Conservation (phyloP, 2,113 vertebrate genomes). For the Capreolus pygargus region DNA sequence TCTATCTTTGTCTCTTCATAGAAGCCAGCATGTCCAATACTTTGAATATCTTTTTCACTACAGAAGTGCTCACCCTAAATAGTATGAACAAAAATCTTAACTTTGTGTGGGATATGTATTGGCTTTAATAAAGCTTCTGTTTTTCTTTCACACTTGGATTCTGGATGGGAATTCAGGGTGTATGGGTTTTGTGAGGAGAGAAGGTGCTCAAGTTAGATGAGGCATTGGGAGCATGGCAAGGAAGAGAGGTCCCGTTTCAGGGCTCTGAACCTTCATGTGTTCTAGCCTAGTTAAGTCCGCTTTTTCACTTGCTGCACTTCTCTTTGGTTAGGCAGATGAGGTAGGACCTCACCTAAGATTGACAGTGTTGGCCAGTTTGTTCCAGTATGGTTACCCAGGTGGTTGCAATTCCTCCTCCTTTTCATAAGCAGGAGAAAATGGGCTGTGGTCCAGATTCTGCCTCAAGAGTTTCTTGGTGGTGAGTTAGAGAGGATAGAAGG, state of each 20-base stretch:
- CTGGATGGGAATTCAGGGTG: background rate
- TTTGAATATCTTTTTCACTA: background rate
- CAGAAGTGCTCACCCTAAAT: background rate
- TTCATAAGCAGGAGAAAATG: background rate
- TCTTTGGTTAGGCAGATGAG: background rate
- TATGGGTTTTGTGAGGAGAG: background rate
- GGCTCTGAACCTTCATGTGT: background rate
- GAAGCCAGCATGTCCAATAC: background rate
- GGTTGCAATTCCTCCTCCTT: background rate
- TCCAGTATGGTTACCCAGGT: background rate
- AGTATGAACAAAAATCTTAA: background rate
- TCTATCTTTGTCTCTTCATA: background rate
- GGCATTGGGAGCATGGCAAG: background rate
- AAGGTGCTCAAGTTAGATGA: background rate
- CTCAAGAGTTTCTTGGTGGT: background rate
- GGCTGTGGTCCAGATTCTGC: background rate
- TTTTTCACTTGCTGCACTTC: background rate
- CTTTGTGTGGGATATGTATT: background rate
- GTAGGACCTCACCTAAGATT: background rate
- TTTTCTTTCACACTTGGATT: background rate
- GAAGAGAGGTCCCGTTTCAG: background rate
- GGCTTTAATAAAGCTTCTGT: background rate
- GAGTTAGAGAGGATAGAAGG: background rate
- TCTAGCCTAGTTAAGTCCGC: background rate
- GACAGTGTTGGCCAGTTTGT: background rate